Evolutionary conservation across 2,113 vertebrate species (phyloP).

Genomic region (Elanoides forficatus): DNA sequence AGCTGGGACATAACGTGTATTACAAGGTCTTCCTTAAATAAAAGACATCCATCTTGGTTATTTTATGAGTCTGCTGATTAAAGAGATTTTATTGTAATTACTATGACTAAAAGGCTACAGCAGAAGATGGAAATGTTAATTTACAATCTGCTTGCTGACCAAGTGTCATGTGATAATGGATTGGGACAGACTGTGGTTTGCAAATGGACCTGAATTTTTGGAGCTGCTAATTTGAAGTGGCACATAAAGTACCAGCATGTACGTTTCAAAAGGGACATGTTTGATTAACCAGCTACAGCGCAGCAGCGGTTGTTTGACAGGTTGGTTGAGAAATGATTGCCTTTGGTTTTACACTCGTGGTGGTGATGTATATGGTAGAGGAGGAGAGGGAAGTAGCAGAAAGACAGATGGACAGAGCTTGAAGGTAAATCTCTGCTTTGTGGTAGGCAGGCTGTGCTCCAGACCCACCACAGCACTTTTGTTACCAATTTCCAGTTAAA

Average conservation of each 20-base stretch:
- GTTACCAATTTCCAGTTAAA: neutral
- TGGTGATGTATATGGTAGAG: fast-evolving
- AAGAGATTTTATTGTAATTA: constrained; percentile 64
- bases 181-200: constrained; percentile 30
- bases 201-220: constrained; percentile 22
- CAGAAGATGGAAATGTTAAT: constrained; percentile 66
- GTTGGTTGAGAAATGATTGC: neutral
- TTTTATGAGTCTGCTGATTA: constrained; percentile 63
- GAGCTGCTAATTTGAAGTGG: constrained; percentile 29
- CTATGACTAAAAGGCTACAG: constrained; percentile 22
- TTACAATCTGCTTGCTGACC: constrained; percentile 66
- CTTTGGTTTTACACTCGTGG: neutral
- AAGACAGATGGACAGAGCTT: neutral
- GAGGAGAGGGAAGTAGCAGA: neutral
- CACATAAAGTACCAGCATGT: neutral
- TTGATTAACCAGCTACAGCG: neutral
- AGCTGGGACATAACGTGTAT: constrained; percentile 38
- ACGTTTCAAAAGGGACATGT: neutral
- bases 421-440: neutral
- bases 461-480: neutral
- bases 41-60: constrained; percentile 58
- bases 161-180: constrained; percentile 51
- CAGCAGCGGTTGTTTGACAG: neutral
- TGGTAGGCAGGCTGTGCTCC: neutral
- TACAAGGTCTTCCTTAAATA: constrained; percentile 57